Evolutionary conservation across 1,140 invertebrate species (phyloP).

Genomic region (Drosophila quadrilineata): DNA sequence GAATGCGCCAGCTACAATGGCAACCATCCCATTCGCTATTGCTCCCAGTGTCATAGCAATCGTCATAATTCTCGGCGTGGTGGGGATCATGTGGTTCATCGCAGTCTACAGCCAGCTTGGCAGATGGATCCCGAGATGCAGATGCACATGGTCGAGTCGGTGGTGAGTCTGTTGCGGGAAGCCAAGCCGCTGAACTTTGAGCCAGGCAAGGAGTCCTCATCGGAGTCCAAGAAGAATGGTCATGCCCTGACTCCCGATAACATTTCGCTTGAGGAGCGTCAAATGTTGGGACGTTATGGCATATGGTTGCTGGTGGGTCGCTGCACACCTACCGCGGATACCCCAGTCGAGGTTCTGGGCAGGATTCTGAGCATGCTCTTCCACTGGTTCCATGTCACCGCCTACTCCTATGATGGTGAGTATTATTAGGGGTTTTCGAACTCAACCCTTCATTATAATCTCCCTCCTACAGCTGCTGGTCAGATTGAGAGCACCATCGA

Average conservation of each 20-base stretch:
- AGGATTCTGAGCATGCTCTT: slow-evolving; percentile 97
- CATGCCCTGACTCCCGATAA: slow-evolving; percentile 82
- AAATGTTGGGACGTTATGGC: slow-evolving; percentile 95
- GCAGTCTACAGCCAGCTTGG: slow-evolving; percentile 91
- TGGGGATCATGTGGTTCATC: slow-evolving; percentile 94
- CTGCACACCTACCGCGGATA: slow-evolving; percentile 92
- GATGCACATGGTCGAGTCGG: slow-evolving; percentile 97
- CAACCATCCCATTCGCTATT: slow-evolving; percentile 97
- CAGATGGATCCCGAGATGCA: slow-evolving; percentile 94
- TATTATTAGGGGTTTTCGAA: background rate
- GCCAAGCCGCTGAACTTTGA: slow-evolving; percentile 88
- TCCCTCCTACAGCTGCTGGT: slow-evolving; percentile 77
- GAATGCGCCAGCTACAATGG: slow-evolving; percentile 98
- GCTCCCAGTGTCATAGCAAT: slow-evolving; percentile 93
- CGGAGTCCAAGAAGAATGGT: slow-evolving; percentile 71
- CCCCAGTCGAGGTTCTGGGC: slow-evolving; percentile 94
- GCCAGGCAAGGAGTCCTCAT: slow-evolving; percentile 80
- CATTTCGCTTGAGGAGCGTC: slow-evolving; percentile 89
- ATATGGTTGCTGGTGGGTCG: slow-evolving; percentile 98
- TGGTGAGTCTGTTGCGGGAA: slow-evolving; percentile 93
- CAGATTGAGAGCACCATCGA: slow-evolving; percentile 93
- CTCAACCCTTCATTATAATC: slow-evolving; percentile 29
- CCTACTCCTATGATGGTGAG: slow-evolving; percentile 96
- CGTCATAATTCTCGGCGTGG: slow-evolving; percentile 92
- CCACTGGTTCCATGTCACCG: slow-evolving; percentile 99